phyloP scores from a whole-genome alignment of 2,888 invertebrate species.

The Erebia ligea region DNA sequence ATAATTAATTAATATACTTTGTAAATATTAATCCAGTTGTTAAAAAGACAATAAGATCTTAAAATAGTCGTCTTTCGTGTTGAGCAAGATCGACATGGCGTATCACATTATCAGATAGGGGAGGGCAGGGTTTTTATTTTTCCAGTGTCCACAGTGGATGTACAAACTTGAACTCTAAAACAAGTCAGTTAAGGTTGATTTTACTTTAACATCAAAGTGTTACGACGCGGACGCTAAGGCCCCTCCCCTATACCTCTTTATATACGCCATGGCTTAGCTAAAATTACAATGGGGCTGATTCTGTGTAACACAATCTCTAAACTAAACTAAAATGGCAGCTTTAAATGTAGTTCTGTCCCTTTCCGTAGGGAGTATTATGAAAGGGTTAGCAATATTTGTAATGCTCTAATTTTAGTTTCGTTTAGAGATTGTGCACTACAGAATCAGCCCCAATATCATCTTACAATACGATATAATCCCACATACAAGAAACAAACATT shows the following conservation, averaged over 20 bases:
- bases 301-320: no score
- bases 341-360: no score
- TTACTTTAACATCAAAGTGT: background rate
- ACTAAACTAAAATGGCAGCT: no score
- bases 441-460: no score
- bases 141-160: background rate
- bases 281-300: no score
- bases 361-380: no score
- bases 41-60: constrained; percentile 39
- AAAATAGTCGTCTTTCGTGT: constrained; percentile 50
- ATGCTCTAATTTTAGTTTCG: no score
- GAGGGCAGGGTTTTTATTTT: background rate
- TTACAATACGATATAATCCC: background rate
- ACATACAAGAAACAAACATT: constrained; percentile 3
- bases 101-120: background rate
- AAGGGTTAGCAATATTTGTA: no score
- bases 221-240: no score
- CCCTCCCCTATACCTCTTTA: background rate
- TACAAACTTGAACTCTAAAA: background rate
- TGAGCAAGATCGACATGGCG: constrained; percentile 58
- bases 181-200: background rate
- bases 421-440: no score
- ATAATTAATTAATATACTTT: constrained; percentile 25
- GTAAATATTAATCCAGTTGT: constrained; percentile 31
- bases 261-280: background rate